A percentile compares a stretch with the other conserved stretches of the same genome.
These are phyloP conservation scores for Ceyx melanurus DNA, from an alignment of 2,113 vertebrate genomes.

Conservation along the genomic window DNA sequence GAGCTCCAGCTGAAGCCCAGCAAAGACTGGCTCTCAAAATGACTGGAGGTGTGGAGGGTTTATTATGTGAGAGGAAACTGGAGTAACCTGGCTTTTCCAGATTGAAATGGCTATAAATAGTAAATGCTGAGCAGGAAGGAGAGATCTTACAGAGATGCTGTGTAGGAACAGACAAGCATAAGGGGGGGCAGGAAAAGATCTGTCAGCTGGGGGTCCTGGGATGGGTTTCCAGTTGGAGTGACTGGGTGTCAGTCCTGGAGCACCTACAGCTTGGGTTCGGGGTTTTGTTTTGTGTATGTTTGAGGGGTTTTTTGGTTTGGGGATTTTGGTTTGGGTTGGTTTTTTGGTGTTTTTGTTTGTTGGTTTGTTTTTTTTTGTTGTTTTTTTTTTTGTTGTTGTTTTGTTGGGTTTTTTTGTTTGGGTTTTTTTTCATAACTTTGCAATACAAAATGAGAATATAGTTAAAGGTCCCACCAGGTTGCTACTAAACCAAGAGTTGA, in stretches of 20 bases:
- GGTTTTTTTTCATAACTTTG: neutral
- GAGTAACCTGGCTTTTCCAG: neutral
- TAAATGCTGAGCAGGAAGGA: neutral
- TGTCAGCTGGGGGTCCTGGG: neutral
- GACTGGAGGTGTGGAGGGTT: neutral
- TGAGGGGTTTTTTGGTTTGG: neutral
- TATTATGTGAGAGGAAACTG: fast-evolving
- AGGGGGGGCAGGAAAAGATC: neutral
- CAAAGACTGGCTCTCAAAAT: fast-evolving
- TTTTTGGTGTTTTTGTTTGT: neutral
- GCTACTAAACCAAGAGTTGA: neutral
- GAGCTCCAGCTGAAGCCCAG: neutral
- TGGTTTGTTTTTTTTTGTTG: too few species aligned
- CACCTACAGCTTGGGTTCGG: neutral
- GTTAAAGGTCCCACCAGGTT: neutral
- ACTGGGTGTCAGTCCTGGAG: neutral
- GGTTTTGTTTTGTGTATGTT: neutral
- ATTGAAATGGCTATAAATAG: neutral
- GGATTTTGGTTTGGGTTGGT: neutral
- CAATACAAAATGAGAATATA: neutral
- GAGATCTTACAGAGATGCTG: neutral
- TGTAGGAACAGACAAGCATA: neutral
- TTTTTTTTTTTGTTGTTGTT: too few species aligned
- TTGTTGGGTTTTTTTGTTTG: neutral
- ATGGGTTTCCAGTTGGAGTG: neutral